Conservation (phyloP, 2,113 vertebrate species). For the Burhinus bistriatus region DNA sequence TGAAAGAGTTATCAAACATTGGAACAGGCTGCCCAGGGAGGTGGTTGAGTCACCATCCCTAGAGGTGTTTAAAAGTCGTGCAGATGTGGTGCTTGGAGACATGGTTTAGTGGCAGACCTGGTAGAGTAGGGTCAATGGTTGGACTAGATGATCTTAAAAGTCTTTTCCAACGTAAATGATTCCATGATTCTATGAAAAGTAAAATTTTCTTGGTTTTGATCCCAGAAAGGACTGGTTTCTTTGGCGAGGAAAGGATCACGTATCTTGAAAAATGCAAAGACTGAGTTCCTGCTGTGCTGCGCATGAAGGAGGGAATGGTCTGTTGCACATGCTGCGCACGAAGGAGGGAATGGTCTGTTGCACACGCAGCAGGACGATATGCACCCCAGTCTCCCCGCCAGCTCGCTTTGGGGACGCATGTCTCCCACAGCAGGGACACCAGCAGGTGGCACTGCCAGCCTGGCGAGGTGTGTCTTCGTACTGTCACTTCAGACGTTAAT, state of each 20-base stretch:
- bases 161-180: too few relatives aligned
- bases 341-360: rapidly evolving
- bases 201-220: rapidly evolving
- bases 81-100: too few relatives aligned
- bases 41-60: too few relatives aligned
- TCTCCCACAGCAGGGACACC: not conserved
- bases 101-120: too few relatives aligned
- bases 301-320: rapidly evolving
- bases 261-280: too few relatives aligned
- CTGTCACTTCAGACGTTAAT: not conserved
- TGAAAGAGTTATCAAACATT: too few relatives aligned
- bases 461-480: not conserved
- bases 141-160: too few relatives aligned
- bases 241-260: not conserved
- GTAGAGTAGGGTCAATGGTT: too few relatives aligned
- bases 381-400: too few relatives aligned
- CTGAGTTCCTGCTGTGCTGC: not conserved
- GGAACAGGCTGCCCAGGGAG: too few relatives aligned
- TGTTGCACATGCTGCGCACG: rapidly evolving
- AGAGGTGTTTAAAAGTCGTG: too few relatives aligned
- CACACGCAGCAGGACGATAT: too few relatives aligned
- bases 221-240: not conserved
- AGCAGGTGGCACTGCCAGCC: conserved; percentile 5
- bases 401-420: rapidly evolving
- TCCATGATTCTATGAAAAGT: not conserved